Evolutionary conservation across 2,888 invertebrate genomes (phyloP).

Genomic region (Aporophyla nigra): DNA sequence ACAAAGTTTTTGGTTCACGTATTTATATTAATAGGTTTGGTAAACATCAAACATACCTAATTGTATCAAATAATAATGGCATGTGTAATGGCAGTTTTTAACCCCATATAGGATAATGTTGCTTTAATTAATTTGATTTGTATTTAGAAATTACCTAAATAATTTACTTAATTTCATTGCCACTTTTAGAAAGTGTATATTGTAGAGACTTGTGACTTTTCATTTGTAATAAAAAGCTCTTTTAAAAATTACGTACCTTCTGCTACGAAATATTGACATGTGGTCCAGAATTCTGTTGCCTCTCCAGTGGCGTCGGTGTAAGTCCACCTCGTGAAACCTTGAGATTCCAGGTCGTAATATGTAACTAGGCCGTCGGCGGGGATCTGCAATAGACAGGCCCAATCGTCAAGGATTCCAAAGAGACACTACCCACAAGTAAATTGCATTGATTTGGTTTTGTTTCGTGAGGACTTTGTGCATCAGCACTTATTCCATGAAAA

Average conservation of each 20-base stretch:
- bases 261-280: neutral
- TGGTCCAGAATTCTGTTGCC: rapidly evolving
- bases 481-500: neutral
- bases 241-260: neutral
- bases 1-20: no score
- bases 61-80: no score
- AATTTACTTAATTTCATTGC: neutral
- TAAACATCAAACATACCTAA: no score
- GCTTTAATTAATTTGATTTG: neutral
- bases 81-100: no score
- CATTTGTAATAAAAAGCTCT: neutral
- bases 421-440: no score
- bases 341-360: neutral
- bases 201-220: neutral
- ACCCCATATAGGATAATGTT: neutral
- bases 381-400: conserved; percentile 6
- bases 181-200: neutral
- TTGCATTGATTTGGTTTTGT: neutral
- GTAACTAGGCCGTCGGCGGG: rapidly evolving
- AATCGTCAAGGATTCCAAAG: neutral
- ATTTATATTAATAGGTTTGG: neutral
- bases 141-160: neutral
- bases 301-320: neutral
- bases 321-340: neutral
- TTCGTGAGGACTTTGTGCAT: neutral